Evolutionary conservation across 2,888 invertebrate species (phyloP).

Genomic region (Thymelicus sylvestris): DNA sequence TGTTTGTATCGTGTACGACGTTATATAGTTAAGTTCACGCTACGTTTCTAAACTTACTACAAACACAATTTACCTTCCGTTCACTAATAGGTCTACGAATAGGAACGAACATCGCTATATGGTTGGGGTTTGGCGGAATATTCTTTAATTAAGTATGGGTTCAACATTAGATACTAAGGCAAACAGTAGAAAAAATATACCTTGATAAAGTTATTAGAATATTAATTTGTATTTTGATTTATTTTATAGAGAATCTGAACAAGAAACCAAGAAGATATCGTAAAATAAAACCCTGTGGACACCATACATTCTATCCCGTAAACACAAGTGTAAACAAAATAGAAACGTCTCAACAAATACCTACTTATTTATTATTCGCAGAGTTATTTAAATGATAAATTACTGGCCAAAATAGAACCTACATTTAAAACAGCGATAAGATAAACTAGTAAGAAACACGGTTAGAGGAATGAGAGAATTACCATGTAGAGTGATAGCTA

Average conservation of each 20-base stretch:
- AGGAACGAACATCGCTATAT: neutral
- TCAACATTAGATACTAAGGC: neutral
- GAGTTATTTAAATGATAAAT: constrained; percentile 7
- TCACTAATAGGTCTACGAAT: neutral
- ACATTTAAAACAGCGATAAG: constrained; percentile 1
- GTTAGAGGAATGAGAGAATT: constrained; percentile 18
- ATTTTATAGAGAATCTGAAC: no score
- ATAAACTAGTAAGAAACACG: neutral
- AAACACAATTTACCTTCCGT: constrained; percentile 34
- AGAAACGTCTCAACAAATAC: no score
- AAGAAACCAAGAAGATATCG: no score
- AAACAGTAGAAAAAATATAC: neutral
- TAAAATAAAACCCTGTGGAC: no score
- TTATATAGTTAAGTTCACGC: constrained; percentile 37
- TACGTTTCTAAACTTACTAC: constrained; percentile 37
- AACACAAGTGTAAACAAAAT: no score
- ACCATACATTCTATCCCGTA: no score
- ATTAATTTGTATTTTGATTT: no score
- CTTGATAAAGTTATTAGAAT: no score
- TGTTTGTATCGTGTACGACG: constrained; percentile 44
- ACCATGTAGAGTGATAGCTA: constrained; percentile 24
- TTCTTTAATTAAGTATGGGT: neutral
- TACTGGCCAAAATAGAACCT: neutral
- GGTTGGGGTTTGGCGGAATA: neutral
- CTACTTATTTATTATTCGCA: neutral